Base-by-base conservation (phyloP, 1,140 invertebrate species). In the Cotesia chilonis region DNA sequence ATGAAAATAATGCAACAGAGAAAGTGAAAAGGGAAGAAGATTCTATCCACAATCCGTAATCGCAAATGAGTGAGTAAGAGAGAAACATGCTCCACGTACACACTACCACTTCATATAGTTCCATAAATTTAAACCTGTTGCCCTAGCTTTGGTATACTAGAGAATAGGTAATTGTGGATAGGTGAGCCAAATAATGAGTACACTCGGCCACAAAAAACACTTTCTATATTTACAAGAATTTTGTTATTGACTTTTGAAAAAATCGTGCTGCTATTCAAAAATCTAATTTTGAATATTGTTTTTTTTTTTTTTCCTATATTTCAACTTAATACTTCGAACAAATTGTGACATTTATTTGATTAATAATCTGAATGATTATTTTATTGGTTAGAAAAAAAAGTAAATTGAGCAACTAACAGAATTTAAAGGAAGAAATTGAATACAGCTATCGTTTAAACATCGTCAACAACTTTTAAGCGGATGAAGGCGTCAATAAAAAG, bases 121-220 rank as follows among this genome's bases (percentile, higher is more conserved):
- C 84, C 85, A 87, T 86, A 86, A 87, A 87, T 87, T 86, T 82
- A 86, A 86, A 87, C 85, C 85, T 87, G 85, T 87, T 87, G 85
- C 85, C 83, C 77, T 36, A 74, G 74, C 75, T 59, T 68, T 75
- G 78, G 74, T 28, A 71, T 65, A 70, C 65, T 7, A 66, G 63
- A 75, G 36, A 54, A 54, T 72, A 28, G 63, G 72, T 79, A 70
- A 74, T 77, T 78, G 80, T 61, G 70, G 73, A 70, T 10, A 59
- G 28, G 47, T 9, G 20, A 74, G 14, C 20, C 47, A 65, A 55
- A 68, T 60, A 36, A 72, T 51, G 64, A 20, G 67, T 4, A 41
- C n/a, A 54, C 5, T 51, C n/a, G 69, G 1, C 47, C 35, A 7
- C 36, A 37, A 12, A 6, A 28, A 47, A 37, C 12, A 28, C 47